These are phyloP conservation scores for Creontiades dilutus DNA, from an alignment of 2,888 invertebrate species.

Conservation along the genomic window DNA sequence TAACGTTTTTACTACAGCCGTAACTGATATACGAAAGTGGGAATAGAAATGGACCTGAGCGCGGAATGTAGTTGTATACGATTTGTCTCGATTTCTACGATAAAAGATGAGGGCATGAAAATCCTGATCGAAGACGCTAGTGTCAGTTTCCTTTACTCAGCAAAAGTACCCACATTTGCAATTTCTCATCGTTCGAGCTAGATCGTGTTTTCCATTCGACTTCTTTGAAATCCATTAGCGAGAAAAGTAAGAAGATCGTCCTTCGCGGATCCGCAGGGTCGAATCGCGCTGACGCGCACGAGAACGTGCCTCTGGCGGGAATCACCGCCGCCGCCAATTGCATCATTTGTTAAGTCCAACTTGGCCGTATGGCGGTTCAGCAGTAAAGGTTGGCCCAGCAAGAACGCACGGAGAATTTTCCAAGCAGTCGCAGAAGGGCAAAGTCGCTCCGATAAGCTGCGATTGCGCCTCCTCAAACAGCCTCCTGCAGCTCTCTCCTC, in stretches of 20 bases:
- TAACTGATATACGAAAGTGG: too few species aligned
- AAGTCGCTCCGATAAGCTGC: neutral
- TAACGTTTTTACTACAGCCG: too few species aligned
- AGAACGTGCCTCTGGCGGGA: constrained; percentile 55
- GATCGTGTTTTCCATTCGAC: constrained; percentile 3
- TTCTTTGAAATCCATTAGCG: neutral
- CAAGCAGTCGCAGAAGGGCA: neutral
- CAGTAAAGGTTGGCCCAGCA: neutral
- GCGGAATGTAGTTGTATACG: too few species aligned
- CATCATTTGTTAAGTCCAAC: constrained; percentile 48
- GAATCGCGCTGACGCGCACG: constrained; percentile 64
- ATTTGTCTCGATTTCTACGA: constrained; percentile 11
- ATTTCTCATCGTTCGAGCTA: neutral
- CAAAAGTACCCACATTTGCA: neutral
- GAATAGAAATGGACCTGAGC: too few species aligned
- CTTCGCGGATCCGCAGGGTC: constrained; percentile 23
- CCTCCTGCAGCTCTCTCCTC: constrained; percentile 7
- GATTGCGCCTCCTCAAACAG: neutral
- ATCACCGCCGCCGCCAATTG: constrained; percentile 43
- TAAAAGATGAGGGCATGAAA: neutral
- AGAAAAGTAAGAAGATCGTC: neutral
- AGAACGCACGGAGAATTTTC: neutral
- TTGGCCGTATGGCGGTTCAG: neutral
- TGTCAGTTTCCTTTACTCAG: neutral
- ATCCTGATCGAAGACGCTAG: neutral